phyloP scores from a whole-genome alignment of 2,113 vertebrate species.

The Clupea harengus region DNA sequence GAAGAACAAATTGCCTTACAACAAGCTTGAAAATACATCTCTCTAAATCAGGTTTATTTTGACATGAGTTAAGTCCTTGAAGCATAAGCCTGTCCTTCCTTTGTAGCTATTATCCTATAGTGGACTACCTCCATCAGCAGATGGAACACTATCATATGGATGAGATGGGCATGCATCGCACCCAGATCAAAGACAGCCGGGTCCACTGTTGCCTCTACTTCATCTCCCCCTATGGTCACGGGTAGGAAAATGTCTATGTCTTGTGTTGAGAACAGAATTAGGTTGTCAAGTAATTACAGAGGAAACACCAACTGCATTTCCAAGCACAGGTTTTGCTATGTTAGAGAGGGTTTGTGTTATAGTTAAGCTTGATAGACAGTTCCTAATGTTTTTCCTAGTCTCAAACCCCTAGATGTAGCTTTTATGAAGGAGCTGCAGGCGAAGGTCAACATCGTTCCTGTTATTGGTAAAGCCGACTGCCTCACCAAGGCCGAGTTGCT shows the following conservation, averaged over 20 bases:
- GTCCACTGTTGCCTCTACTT: slow-evolving; percentile 12
- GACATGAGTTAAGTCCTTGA: too few species aligned
- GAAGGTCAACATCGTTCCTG: not conserved
- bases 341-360: not conserved
- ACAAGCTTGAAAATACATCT: not conserved
- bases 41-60: not conserved
- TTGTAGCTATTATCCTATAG: not conserved
- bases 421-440: not conserved
- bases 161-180: slow-evolving; percentile 5
- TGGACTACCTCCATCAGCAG: not conserved
- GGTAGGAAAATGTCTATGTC: not conserved
- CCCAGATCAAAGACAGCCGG: not conserved
- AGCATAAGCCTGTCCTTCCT: not conserved
- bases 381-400: not conserved
- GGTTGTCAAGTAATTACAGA: not conserved
- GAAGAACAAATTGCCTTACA: not conserved
- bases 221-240: not conserved
- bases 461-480: not conserved
- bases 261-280: not conserved
- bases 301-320: not conserved
- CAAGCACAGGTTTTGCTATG: not conserved
- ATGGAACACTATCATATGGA: not conserved
- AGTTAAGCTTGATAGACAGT: not conserved
- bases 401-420: not conserved
- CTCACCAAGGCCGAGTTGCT: not conserved